Evolutionary conservation across 2,797 vertebrate species (phyloP), one percentile per base, ranked within the genome.

Genomic region (Furcifer pardalis): DNA sequence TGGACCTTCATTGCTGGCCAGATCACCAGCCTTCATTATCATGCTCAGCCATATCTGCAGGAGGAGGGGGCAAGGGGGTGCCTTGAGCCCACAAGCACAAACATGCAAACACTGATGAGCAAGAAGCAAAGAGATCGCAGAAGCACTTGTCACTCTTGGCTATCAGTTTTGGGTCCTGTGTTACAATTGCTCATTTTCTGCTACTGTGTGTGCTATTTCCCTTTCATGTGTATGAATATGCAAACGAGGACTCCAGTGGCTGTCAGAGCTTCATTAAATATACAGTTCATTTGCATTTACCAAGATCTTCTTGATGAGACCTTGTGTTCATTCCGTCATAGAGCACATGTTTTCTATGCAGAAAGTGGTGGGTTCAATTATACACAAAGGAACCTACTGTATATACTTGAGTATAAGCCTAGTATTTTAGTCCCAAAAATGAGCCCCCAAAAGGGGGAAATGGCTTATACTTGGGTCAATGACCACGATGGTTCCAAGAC

Each of bases 1-100:
- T 93, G 91, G 89, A 89, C 27, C 83, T 82, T 84, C 88, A n/a
- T 90, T 90, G 84, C 90, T 90, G 91, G 90, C 92, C 88, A 63
- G 85, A 89, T 91, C 84, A 87, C 88, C 92, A 84, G 92, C 90
- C 81, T 81, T 87, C 91, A 13, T 93, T 83, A 88, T 74, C 82
- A 2, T 49, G 90, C 91, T 93, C 81, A 7, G 71, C 85, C 79
- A 19, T 49, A 0, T 82, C 78, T 65, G 87, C 69, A 3, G 79
- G 23, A 0, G 1, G 79, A 82, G 80, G 27, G 35, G 23, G 46
- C 21, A 32, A 77, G 46, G 0, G 25, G 52, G 1, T 52, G 88
- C 84, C 85, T 88, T 49, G 73, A 89, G 87, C 75, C 75, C 21
- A 42, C 40, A 32, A 5, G 2, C n/a, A 40, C n/a, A 25, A 46